Evolutionary conservation across 2,888 invertebrate genomes (phyloP).

Genomic region (Hemithea aestivaria): DNA sequence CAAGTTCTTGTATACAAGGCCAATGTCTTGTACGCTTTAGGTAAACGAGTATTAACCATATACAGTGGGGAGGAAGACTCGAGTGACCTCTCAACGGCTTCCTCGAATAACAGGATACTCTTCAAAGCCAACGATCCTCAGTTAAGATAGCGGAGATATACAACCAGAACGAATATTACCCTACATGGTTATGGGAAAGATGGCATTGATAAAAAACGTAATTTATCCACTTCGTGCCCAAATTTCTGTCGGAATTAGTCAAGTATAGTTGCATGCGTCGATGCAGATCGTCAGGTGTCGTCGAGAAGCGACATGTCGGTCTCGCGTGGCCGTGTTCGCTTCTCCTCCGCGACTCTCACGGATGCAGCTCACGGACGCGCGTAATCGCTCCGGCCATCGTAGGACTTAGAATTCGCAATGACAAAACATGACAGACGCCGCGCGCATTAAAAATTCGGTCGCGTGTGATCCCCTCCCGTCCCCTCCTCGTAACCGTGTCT

Average conservation of each 20-base stretch:
- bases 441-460: conserved; percentile 50
- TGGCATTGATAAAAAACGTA: conserved; percentile 25
- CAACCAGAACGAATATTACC: conserved; percentile 24
- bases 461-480: conserved; percentile 48
- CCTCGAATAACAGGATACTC: conserved; percentile 23
- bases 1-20: too few species aligned
- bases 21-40: too few species aligned
- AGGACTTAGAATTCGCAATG: conserved; percentile 45
- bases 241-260: conserved; percentile 6
- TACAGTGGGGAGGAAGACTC: conserved; percentile 17
- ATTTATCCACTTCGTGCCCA: conserved; percentile 10
- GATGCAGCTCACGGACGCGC: conserved; percentile 65
- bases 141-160: conserved; percentile 28
- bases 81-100: conserved; percentile 22
- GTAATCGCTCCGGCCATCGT: conserved; percentile 51
- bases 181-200: conserved; percentile 27
- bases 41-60: too few species aligned
- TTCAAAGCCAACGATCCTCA: conserved; percentile 20
- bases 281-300: too few species aligned
- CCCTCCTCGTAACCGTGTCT: conserved; percentile 81
- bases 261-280: background rate
- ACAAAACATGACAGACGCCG: conserved; percentile 53
- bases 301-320: conserved; percentile 31
- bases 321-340: conserved; percentile 71
- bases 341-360: conserved; percentile 58